A percentile compares a stretch with the other conserved stretches of the same genome.
Evolutionary conservation across 2,888 invertebrate genomes (phyloP).

Genomic region (Junonia oenone): DNA sequence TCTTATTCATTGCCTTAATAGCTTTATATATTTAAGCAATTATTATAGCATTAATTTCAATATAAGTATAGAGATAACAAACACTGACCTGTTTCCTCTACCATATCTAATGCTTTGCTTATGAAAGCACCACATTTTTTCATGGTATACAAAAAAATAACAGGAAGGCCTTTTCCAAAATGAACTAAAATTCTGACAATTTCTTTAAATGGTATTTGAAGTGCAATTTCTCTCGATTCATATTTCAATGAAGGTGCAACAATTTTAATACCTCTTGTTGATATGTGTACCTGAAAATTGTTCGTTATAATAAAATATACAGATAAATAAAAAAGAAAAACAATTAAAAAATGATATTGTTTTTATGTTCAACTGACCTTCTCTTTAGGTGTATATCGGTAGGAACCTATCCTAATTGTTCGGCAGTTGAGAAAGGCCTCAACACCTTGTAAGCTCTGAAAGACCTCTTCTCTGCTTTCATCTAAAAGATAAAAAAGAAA

Average conservation of each 20-base stretch:
- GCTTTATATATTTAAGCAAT: too few relatives aligned
- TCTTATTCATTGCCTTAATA: too few relatives aligned
- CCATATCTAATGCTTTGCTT: constrained; percentile 85
- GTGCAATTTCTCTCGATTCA: constrained; percentile 74
- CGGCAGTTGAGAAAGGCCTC: constrained; percentile 83
- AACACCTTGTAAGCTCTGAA: constrained; percentile 64
- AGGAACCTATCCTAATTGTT: constrained; percentile 91
- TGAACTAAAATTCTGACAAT: constrained; percentile 88
- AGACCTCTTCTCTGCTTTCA: constrained; percentile 74
- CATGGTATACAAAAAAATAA: constrained; percentile 89
- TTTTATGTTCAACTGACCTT: constrained; percentile 66
- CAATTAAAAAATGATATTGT: background rate
- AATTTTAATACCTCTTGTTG: constrained; percentile 80
- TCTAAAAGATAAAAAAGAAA: constrained; percentile 56
- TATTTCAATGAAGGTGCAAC: constrained; percentile 80
- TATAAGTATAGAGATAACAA: too few relatives aligned
- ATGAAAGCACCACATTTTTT: constrained; percentile 84
- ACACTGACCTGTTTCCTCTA: constrained; percentile 63
- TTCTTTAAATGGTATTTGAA: constrained; percentile 84
- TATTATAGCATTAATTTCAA: too few relatives aligned
- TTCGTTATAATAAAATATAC: too few relatives aligned
- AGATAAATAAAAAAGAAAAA: too few relatives aligned
- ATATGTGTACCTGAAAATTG: constrained; percentile 77
- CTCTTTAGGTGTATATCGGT: constrained; percentile 87
- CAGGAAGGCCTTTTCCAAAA: constrained; percentile 87